Conservation (phyloP, 2,888 invertebrate genomes). For the Sphinx pinastri region DNA sequence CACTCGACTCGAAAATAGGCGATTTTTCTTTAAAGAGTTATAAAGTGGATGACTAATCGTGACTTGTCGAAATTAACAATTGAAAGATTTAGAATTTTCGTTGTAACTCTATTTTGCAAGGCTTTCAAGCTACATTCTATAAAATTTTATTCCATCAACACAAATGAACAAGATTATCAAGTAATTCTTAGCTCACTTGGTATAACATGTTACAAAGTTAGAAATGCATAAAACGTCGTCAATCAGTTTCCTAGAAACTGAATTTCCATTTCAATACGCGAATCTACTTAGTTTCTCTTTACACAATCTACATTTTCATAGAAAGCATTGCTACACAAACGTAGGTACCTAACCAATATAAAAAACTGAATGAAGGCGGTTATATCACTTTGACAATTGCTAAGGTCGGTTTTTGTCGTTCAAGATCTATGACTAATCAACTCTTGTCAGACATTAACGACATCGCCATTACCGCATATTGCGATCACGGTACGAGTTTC, state of each 20-base stretch:
- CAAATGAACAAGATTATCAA: neutral
- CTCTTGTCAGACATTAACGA: constrained; percentile 25
- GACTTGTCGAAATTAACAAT: neutral
- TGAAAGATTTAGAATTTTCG: neutral
- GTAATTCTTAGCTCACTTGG: neutral
- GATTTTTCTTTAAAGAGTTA: constrained; percentile 1
- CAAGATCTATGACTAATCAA: constrained; percentile 24
- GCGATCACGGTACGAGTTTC: constrained; percentile 1
- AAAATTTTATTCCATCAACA: neutral
- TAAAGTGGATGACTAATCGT: neutral
- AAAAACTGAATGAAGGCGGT: constrained; percentile 26
- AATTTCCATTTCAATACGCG: constrained; percentile 12
- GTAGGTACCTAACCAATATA: constrained; percentile 22
- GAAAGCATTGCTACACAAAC: constrained; percentile 17
- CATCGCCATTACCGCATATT: constrained; percentile 15
- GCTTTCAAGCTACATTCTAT: no score
- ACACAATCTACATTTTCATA: constrained; percentile 4
- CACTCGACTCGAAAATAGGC: constrained; percentile 43
- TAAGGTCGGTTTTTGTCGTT: constrained; percentile 24
- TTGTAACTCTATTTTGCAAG: neutral
- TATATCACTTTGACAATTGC: constrained; percentile 16
- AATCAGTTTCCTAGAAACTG: neutral
- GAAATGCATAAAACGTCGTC: neutral
- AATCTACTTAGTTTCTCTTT: neutral
- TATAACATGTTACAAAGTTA: neutral